Percentiles rank a stretch among this genome's conserved stretches.
These are phyloP conservation scores for Oreochromis grahami DNA, from an alignment of 2,797 vertebrate genomes.

Conservation along the genomic window DNA sequence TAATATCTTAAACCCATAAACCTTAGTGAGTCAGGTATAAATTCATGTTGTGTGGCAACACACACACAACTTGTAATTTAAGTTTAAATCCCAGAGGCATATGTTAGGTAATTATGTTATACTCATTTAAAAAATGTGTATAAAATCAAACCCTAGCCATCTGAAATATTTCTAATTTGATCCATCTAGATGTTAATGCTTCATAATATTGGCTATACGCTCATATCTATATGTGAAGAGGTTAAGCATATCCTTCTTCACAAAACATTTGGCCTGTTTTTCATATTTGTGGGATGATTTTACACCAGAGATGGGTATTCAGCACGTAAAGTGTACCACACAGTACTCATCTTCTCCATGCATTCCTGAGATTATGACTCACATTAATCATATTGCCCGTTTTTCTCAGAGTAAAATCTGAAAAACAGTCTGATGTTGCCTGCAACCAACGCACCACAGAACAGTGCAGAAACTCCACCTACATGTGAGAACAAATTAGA, in stretches of 20 bases:
- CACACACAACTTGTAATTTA: background rate
- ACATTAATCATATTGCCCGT: constrained; percentile 15
- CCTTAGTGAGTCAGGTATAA: background rate
- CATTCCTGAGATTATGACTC: constrained; percentile 37
- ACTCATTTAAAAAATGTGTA: background rate
- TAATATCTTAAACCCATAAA: background rate
- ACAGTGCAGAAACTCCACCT: constrained; percentile 29
- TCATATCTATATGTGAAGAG: background rate
- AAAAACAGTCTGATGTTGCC: background rate
- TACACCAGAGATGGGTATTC: background rate
- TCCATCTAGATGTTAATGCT: background rate
- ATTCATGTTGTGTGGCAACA: background rate
- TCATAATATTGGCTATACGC: background rate
- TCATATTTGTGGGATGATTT: constrained; percentile 2
- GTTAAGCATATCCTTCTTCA: background rate
- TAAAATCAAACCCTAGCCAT: background rate
- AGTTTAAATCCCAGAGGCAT: background rate
- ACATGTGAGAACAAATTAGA: constrained; percentile 11
- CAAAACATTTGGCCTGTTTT: background rate
- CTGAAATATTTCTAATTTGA: background rate
- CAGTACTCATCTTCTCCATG: background rate
- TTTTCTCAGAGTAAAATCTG: constrained; percentile 7
- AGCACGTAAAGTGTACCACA: background rate
- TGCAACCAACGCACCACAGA: constrained; percentile 19
- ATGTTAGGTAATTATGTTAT: background rate